A percentile compares a stretch with the other conserved stretches of the same genome.
phyloP scores from a whole-genome alignment of 2,888 invertebrate genomes.

The Gasteruption jaculator region DNA sequence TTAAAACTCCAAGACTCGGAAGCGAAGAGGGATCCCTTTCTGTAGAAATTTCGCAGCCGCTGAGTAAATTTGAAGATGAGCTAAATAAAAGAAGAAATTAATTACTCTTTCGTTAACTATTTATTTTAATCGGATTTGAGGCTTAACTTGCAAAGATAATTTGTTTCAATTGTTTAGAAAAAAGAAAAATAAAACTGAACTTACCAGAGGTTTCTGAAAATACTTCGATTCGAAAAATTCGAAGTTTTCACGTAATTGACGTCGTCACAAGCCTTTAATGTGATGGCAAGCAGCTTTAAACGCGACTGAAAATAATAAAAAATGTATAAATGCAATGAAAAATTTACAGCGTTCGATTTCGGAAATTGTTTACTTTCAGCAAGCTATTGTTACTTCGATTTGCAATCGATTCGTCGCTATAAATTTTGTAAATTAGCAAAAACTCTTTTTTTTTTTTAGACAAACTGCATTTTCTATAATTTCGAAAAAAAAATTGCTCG shows the following conservation, averaged over 20 bases:
- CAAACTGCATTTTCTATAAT: too few relatives aligned
- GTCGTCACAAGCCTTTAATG: conserved; percentile 30
- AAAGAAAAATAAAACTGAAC: conserved; percentile 6
- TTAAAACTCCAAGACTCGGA: conserved; percentile 51
- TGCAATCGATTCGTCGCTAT: too few relatives aligned
- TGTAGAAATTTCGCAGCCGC: conserved; percentile 43
- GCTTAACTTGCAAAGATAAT: background rate
- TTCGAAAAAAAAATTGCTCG: too few relatives aligned
- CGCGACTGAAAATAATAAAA: too few relatives aligned
- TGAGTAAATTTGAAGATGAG: conserved; percentile 53
- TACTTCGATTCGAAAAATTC: conserved; percentile 29
- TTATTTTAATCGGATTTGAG: background rate
- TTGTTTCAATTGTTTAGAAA: background rate
- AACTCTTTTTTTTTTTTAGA: too few relatives aligned
- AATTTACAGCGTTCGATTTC: too few relatives aligned
- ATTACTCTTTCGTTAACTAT: background rate
- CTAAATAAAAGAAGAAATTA: conserved; percentile 34
- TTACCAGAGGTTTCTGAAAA: conserved; percentile 38
- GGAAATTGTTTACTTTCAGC: too few relatives aligned
- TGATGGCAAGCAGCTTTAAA: too few relatives aligned
- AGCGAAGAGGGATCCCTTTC: conserved; percentile 52
- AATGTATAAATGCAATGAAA: conserved; percentile 41
- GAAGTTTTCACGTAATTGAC: conserved; percentile 26
- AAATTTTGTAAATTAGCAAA: too few relatives aligned
- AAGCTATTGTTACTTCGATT: too few relatives aligned